phyloP scores from a whole-genome alignment of 2,797 vertebrate species.

The Carduelis carduelis region DNA sequence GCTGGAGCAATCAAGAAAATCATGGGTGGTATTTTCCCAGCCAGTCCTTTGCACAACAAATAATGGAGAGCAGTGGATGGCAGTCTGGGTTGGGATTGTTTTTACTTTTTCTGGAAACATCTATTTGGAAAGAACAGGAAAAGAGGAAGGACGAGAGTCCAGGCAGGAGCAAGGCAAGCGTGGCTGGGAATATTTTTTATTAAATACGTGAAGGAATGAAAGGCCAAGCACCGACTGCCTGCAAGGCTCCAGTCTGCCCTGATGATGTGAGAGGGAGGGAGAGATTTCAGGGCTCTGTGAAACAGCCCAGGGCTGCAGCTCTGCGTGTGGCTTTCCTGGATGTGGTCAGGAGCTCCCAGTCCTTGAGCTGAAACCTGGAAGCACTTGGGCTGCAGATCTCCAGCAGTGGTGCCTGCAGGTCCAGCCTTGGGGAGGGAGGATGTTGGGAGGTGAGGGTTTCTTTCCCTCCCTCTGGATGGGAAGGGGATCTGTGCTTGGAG shows the following conservation, averaged over 20 bases:
- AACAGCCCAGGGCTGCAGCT: neutral
- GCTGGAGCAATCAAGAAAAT: neutral
- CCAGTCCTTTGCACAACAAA: neutral
- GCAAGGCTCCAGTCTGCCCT: neutral
- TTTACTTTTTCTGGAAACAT: neutral
- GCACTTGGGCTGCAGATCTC: neutral
- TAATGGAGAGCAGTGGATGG: neutral
- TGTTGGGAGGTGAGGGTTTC: neutral
- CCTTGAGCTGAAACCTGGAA: neutral
- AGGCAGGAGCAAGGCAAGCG: neutral
- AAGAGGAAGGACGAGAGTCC: neutral
- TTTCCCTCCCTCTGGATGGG: neutral
- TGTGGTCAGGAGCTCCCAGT: neutral
- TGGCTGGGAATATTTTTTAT: neutral
- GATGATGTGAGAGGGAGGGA: neutral
- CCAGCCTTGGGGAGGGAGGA: neutral
- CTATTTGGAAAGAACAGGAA: neutral
- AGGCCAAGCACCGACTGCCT: accelerated
- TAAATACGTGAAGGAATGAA: neutral
- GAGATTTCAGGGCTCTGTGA: neutral
- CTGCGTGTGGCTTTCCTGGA: neutral
- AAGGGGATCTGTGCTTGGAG: neutral
- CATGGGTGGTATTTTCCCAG: accelerated
- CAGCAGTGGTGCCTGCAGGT: neutral
- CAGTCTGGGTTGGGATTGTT: neutral